Evolutionary conservation across 2,113 vertebrate genomes (phyloP).

Genomic region (Oryzias melastigma): DNA sequence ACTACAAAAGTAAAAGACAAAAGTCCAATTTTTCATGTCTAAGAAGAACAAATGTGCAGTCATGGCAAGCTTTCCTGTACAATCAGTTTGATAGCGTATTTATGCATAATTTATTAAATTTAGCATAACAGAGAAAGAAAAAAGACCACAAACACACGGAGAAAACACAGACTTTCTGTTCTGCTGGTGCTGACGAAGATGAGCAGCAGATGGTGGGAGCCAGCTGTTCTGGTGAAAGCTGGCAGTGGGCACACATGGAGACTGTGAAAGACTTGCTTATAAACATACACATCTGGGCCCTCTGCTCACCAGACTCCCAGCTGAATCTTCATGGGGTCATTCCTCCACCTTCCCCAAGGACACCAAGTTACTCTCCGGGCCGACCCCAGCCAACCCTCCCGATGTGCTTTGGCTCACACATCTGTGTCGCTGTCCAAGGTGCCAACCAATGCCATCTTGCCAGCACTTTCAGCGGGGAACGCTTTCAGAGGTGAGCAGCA

Average conservation of each 20-base stretch:
- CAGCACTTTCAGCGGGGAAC: constrained; percentile 25
- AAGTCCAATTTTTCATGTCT: constrained; percentile 4
- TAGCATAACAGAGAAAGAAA: constrained; percentile 14
- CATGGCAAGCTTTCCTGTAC: not conserved
- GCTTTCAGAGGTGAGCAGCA: constrained; percentile 20
- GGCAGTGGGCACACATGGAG: constrained; percentile 70
- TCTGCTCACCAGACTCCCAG: constrained; percentile 47
- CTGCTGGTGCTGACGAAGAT: constrained; percentile 45
- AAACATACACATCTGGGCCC: constrained; percentile 47
- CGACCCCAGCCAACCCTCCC: constrained; percentile 28
- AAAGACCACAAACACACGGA: constrained; percentile 26
- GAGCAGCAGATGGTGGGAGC: constrained; percentile 76
- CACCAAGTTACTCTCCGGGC: constrained; percentile 9
- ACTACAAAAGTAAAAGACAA: constrained; percentile 20
- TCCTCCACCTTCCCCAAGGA: constrained; percentile 65
- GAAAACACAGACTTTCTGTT: constrained; percentile 34
- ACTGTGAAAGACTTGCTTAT: constrained; percentile 46
- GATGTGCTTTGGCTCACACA: constrained; percentile 25
- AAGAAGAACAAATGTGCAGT: not conserved
- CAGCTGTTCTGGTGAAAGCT: constrained; percentile 76
- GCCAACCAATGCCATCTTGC: constrained; percentile 30
- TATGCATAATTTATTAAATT: constrained; percentile 9
- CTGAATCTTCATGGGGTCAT: constrained; percentile 60
- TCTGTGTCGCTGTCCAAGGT: constrained; percentile 42
- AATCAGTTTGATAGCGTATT: constrained; percentile 22